A percentile compares a stretch with the other conserved stretches of the same genome.
Conservation (phyloP, 2,797 vertebrate species). For the Xerus rutilus region DNA sequence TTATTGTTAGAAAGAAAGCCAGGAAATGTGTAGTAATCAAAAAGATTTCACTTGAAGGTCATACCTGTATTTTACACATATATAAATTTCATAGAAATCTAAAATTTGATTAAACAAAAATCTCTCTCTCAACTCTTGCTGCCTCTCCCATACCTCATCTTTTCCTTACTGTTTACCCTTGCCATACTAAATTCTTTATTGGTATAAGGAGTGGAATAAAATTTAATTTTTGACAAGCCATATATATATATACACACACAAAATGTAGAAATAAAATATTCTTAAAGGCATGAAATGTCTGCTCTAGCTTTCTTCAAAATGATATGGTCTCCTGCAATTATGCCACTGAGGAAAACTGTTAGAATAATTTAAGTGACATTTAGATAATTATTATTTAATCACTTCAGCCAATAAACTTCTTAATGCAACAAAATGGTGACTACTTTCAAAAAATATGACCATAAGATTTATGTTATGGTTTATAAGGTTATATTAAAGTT, state of each 20-base stretch:
- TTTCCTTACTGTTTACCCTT: background rate
- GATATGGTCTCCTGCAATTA: background rate
- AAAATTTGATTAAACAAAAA: slow-evolving; percentile 47
- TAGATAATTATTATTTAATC: background rate
- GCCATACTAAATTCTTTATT: background rate
- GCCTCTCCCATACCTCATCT: background rate
- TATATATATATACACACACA: background rate
- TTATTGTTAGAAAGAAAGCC: slow-evolving; percentile 30
- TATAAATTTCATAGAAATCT: background rate
- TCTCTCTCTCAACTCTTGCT: background rate
- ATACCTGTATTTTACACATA: too few species aligned
- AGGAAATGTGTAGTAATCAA: background rate
- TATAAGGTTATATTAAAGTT: background rate
- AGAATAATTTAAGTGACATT: background rate
- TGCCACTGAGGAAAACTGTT: background rate
- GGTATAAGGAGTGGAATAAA: background rate
- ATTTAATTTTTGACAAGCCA: slow-evolving; percentile 7
- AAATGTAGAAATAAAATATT: background rate
- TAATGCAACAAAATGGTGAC: background rate
- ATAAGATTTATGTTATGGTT: background rate
- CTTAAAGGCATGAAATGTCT: background rate
- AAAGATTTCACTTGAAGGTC: background rate
- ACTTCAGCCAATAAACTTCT: background rate
- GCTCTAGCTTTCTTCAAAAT: background rate
- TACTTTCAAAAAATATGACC: background rate